phyloP scores from a whole-genome alignment of 2,797 vertebrate species.

The Antennarius maculatus region DNA sequence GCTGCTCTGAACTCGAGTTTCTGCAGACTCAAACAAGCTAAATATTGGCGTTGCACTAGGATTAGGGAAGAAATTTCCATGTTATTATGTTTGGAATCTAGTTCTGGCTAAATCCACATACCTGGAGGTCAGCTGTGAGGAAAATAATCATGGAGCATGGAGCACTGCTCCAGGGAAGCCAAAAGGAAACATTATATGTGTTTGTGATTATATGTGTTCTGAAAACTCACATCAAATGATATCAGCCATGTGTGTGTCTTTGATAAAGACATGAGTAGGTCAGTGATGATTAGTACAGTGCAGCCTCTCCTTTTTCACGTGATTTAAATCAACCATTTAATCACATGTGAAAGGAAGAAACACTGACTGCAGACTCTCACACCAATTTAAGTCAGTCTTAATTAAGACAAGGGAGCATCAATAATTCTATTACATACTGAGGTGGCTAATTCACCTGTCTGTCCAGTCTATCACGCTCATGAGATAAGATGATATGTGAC shows the following conservation, averaged over 20 bases:
- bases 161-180: not conserved
- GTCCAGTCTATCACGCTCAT: not conserved
- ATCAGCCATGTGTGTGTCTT: not conserved
- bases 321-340: conserved; percentile 45
- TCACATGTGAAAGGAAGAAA: not conserved
- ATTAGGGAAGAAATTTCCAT: conserved; percentile 78
- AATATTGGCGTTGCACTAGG: conserved; percentile 62
- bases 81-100: conserved; percentile 74
- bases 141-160: conserved; percentile 26
- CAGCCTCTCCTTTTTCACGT: conserved; percentile 48
- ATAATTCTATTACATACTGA: not conserved
- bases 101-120: conserved; percentile 72
- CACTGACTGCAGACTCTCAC: not conserved
- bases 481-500: not conserved
- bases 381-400: not conserved
- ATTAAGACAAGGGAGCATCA: not conserved
- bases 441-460: not conserved
- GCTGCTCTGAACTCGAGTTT: conserved; percentile 18
- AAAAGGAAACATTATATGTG: conserved; percentile 14
- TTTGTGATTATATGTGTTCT: not conserved
- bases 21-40: conserved; percentile 24
- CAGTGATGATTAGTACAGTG: conserved; percentile 14
- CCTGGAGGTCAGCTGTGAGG: conserved; percentile 35
- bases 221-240: not conserved
- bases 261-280: conserved; percentile 1